phyloP scores from a whole-genome alignment of 2,113 vertebrate genomes.

The Nyctereutes procyonoides region DNA sequence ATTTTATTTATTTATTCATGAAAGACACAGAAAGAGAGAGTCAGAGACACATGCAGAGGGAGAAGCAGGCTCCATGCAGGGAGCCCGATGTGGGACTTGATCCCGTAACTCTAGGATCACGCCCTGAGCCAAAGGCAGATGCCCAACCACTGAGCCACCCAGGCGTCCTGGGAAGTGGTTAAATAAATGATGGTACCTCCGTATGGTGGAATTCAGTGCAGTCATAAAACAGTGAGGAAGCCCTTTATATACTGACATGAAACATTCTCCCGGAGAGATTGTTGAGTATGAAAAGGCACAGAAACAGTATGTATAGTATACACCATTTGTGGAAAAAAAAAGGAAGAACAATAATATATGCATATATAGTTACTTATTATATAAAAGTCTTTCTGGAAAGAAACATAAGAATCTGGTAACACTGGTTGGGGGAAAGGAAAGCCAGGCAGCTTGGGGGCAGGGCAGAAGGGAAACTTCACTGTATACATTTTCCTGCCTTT shows the following conservation, averaged over 20 bases:
- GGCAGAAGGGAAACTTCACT: background rate
- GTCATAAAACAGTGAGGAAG: background rate
- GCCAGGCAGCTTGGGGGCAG: background rate
- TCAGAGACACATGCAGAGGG: too few species aligned
- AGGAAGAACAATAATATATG: background rate
- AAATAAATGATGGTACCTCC: background rate
- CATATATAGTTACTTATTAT: background rate
- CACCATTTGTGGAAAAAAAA: background rate
- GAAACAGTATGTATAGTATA: background rate
- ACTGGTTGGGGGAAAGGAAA: background rate
- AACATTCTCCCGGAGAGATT: background rate
- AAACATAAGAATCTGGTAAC: background rate
- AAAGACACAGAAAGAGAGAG: too few species aligned
- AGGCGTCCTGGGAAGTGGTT: background rate
- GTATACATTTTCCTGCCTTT: background rate
- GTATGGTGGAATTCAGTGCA: background rate
- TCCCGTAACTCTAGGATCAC: too few species aligned
- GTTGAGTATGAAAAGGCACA: background rate
- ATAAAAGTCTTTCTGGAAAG: background rate
- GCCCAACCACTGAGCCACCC: too few species aligned
- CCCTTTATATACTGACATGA: background rate
- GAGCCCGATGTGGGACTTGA: too few species aligned
- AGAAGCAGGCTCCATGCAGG: too few species aligned
- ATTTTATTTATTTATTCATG: too few species aligned
- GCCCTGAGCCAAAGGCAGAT: too few species aligned